Base-by-base conservation (phyloP, 2,113 vertebrate genomes). In the Cyanistes caeruleus region DNA sequence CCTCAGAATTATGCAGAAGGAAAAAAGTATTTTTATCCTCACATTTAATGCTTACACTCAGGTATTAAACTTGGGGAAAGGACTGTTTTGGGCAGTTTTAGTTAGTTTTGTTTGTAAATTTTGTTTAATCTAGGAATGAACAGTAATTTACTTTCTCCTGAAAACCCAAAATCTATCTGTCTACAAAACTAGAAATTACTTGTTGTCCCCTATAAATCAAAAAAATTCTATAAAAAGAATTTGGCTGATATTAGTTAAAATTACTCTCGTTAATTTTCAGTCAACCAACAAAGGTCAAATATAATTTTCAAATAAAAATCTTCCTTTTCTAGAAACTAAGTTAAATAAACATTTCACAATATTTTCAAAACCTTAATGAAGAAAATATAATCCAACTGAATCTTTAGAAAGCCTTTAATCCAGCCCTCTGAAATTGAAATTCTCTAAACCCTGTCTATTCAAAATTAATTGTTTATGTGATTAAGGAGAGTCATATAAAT, bases 191-290 rank as follows among this genome's bases (percentile, higher is more conserved):
- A 70, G n/a, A 84, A 77, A 52, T 49, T 56, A 24, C 4, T 56
- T 70, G 10, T 59, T 12, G 25, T 55, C 5, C 5, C 11, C 9
- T 46, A 33, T 23, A 65, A 65, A 23, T 10, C 0, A 44, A 56
- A 77, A 62, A 49, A 15, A 22, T 7, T 74, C 19, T 49, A 13
- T 62, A 53, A 74, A 87, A 79, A 3, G 0, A 52, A 46, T 43
- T 49, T 52, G 7, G 5, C 5, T 0, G 0, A 22, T 60, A 44
- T 41, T 33, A 76, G 15, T 5, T 39, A 13, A 84, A 64, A 59
- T 59, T 5, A 75, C 27, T 51, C 23, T 79, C 39, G 39, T 4
- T 39, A 39, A 39, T 39, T 39, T 39, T 39, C 5, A 11, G 39
- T 39, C 5, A 10, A 5, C 39, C 39, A 39, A 39, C 39, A 44